A percentile compares a stretch with the other conserved stretches of the same genome.
These are phyloP conservation scores for Pammene fasciana DNA, from an alignment of 2,888 invertebrate species.

Conservation along the genomic window DNA sequence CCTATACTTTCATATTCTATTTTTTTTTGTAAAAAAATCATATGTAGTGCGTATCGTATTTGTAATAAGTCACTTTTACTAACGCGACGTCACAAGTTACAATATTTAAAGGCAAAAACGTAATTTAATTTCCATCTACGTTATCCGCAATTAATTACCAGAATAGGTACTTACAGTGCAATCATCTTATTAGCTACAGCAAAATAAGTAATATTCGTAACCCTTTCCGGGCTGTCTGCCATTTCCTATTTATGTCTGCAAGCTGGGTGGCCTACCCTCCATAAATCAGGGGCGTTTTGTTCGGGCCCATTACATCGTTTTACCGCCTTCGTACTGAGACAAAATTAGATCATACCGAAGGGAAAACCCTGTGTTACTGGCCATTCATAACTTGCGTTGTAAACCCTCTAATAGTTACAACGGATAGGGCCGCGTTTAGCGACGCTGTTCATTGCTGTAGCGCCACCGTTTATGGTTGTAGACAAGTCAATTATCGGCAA, in stretches of 20 bases:
- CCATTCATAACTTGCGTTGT: constrained; percentile 71
- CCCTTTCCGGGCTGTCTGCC: constrained; percentile 73
- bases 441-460: constrained; percentile 32
- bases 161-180: constrained; percentile 41
- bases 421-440: constrained; percentile 49
- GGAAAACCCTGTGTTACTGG: constrained; percentile 61
- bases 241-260: constrained; percentile 74
- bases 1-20: too few relatives aligned
- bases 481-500: constrained; percentile 33
- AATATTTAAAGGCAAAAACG: constrained; percentile 19
- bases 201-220: constrained; percentile 63
- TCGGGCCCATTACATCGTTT: constrained; percentile 77
- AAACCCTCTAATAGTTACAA: constrained; percentile 72
- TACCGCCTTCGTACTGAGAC: constrained; percentile 78
- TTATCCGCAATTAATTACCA: constrained; percentile 32
- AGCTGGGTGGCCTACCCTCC: constrained; percentile 68
- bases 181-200: constrained; percentile 57
- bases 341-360: constrained; percentile 78
- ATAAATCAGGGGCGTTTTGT: constrained; percentile 79
- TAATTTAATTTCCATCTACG: constrained; percentile 30
- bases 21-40: too few relatives aligned
- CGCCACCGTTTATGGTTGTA: constrained; percentile 31
- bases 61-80: too few relatives aligned
- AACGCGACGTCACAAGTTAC: neutral
- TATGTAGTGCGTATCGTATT: too few relatives aligned